Conservation (phyloP, 53 echinoderm and acorn worm genomes). For the Antedon mediterranea region DNA sequence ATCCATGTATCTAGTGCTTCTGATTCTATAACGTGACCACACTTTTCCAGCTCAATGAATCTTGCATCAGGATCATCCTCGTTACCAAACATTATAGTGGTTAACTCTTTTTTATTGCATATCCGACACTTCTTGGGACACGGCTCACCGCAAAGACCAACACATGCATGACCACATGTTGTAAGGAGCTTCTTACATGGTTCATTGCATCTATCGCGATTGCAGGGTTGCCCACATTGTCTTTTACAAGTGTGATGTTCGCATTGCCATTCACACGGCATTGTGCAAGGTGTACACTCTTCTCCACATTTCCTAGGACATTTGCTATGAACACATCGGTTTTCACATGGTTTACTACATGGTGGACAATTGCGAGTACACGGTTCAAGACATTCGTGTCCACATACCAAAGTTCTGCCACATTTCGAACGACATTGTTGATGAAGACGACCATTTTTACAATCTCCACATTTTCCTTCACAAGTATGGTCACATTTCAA, state of each 20-base stretch:
- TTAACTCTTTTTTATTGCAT: conserved; percentile 41
- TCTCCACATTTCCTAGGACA: conserved; percentile 24
- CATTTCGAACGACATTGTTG: conserved; percentile 40
- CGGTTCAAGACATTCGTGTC: conserved; percentile 48
- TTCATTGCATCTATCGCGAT: conserved; percentile 33
- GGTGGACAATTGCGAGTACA: conserved; percentile 75
- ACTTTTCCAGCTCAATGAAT: conserved; percentile 63
- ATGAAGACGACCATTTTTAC: conserved; percentile 60
- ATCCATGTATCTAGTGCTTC: conserved; percentile 62
- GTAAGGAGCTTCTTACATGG: conserved; percentile 41
- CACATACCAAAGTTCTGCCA: conserved; percentile 60
- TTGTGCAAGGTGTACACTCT: conserved; percentile 22
- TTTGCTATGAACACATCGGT: conserved; percentile 14
- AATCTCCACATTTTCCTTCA: conserved; percentile 56
- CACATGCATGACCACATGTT: conserved; percentile 53
- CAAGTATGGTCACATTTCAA: conserved; percentile 61
- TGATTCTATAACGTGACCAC: conserved; percentile 54
- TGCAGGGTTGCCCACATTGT: conserved; percentile 53
- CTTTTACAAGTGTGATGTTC: conserved; percentile 8
- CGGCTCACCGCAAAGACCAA: conserved; percentile 67
- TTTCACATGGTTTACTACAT: conserved; percentile 16
- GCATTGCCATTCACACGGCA: conserved; percentile 17
- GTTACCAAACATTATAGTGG: conserved; percentile 35
- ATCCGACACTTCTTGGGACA: conserved; percentile 54
- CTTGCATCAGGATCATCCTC: conserved; percentile 50